These are phyloP conservation scores for Carpatolechia fugitivella DNA, from an alignment of 2,888 invertebrate species.

Conservation along the genomic window DNA sequence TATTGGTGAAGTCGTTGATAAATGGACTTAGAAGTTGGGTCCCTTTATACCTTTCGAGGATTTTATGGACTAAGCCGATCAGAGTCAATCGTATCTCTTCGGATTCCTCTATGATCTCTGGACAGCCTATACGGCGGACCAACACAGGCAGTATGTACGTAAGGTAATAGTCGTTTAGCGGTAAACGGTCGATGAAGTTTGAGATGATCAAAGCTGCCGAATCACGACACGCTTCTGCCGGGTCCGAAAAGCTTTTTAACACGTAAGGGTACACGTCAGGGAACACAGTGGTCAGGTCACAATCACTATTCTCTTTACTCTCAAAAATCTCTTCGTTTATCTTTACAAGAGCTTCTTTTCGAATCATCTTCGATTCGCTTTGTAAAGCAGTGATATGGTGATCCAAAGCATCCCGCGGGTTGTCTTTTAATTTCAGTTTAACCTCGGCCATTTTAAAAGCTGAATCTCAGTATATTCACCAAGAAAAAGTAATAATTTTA, in stretches of 20 bases:
- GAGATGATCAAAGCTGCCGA: conserved; percentile 75
- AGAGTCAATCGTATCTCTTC: conserved; percentile 91
- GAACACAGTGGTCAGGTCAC: conserved; percentile 56
- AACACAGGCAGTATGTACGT: conserved; percentile 87
- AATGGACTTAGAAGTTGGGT: conserved; percentile 81
- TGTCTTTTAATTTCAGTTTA: conserved; percentile 47
- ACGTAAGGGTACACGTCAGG: conserved; percentile 64
- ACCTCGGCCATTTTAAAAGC: conserved; percentile 43
- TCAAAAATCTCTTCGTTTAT: conserved; percentile 73
- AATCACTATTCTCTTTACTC: conserved; percentile 50
- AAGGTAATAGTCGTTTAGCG: conserved; percentile 85
- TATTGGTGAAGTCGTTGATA: conserved; percentile 86
- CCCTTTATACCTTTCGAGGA: conserved; percentile 82
- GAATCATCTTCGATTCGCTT: conserved; percentile 79
- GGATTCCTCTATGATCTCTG: conserved; percentile 82
- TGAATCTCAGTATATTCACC: background rate
- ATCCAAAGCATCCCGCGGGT: conserved; percentile 56
- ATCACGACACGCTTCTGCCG: conserved; percentile 82
- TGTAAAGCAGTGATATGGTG: conserved; percentile 66
- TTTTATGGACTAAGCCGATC: conserved; percentile 81
- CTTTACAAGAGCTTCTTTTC: conserved; percentile 78
- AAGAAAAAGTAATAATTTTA: conserved; percentile 6
- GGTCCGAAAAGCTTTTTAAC: conserved; percentile 72
- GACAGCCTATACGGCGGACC: conserved; percentile 86
- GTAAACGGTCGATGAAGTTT: conserved; percentile 78